phyloP scores from a whole-genome alignment of 2,797 vertebrate genomes.

The Sebastes variabilis region DNA sequence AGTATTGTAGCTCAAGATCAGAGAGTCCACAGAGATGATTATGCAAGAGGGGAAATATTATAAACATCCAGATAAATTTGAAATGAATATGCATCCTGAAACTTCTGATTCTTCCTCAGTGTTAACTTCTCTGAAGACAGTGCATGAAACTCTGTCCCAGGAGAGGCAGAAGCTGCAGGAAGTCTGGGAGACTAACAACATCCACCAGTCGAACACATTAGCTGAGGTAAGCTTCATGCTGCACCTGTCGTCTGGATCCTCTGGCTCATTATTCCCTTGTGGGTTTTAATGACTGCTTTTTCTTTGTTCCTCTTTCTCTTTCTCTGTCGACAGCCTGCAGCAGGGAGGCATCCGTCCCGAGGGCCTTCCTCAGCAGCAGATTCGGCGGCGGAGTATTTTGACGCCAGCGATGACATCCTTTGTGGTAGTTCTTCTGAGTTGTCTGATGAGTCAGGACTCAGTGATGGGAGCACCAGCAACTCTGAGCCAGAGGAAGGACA shows the following conservation, averaged over 20 bases:
- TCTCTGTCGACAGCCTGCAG: slow-evolving; percentile 50
- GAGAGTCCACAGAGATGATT: background rate
- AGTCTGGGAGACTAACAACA: slow-evolving; percentile 73
- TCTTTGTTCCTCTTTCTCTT: background rate
- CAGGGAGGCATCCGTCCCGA: slow-evolving; percentile 67
- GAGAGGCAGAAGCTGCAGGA: slow-evolving; percentile 87
- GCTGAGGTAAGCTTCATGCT: slow-evolving; percentile 62
- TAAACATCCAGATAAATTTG: background rate
- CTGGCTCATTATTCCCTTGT: fast-evolving
- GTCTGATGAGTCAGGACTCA: slow-evolving; percentile 88
- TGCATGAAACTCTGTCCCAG: slow-evolving; percentile 85
- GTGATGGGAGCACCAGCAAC: slow-evolving; percentile 88
- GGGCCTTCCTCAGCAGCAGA: slow-evolving; percentile 86
- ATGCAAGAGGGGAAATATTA: background rate
- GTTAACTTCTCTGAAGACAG: slow-evolving; percentile 83
- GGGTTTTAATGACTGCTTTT: background rate
- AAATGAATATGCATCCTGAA: background rate
- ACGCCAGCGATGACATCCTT: slow-evolving; percentile 89
- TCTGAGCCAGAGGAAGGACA: slow-evolving; percentile 86
- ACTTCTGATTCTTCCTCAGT: slow-evolving; percentile 61
- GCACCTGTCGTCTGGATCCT: background rate
- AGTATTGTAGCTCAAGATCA: background rate
- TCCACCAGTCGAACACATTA: slow-evolving; percentile 55
- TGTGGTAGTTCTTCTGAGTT: slow-evolving; percentile 87
- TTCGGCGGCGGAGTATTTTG: slow-evolving; percentile 91